phyloP scores from a whole-genome alignment of 2,888 invertebrate genomes.

The Diadegma fenestrale region DNA sequence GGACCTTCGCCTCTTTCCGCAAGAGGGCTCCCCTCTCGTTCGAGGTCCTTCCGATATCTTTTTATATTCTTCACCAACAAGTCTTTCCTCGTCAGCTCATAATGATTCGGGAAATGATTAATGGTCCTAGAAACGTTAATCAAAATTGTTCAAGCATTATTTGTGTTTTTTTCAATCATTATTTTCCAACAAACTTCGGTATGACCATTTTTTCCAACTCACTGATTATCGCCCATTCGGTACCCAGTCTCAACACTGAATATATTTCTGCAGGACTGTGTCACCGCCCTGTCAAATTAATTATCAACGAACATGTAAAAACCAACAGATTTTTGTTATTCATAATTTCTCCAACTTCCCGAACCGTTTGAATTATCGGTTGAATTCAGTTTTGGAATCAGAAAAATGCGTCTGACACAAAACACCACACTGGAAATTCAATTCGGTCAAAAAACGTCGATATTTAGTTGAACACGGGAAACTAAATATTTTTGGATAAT shows the following conservation, averaged over 20 bases:
- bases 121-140: conserved; percentile 88
- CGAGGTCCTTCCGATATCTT: conserved; percentile 95
- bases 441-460: too few relatives aligned
- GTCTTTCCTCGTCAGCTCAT: conserved; percentile 98
- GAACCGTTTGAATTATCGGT: too few relatives aligned
- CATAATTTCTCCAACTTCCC: too few relatives aligned
- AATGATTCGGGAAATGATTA: conserved; percentile 98
- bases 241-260: conserved; percentile 97
- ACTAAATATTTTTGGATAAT: too few relatives aligned
- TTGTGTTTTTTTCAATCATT: neutral
- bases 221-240: conserved; percentile 96
- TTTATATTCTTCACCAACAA: conserved; percentile 98
- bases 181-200: conserved; percentile 2
- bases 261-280: conserved; percentile 95
- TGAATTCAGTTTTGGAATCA: too few relatives aligned
- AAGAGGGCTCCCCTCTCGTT: conserved; percentile 94
- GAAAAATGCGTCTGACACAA: too few relatives aligned
- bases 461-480: too few relatives aligned
- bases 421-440: too few relatives aligned
- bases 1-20: conserved; percentile 93
- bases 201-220: conserved; percentile 79
- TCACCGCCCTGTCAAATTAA: conserved; percentile 89
- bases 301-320: neutral
- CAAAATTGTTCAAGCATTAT: neutral
- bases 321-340: neutral